Conservation (phyloP, 2,797 vertebrate genomes). For the Pseudochromis fuscus region DNA sequence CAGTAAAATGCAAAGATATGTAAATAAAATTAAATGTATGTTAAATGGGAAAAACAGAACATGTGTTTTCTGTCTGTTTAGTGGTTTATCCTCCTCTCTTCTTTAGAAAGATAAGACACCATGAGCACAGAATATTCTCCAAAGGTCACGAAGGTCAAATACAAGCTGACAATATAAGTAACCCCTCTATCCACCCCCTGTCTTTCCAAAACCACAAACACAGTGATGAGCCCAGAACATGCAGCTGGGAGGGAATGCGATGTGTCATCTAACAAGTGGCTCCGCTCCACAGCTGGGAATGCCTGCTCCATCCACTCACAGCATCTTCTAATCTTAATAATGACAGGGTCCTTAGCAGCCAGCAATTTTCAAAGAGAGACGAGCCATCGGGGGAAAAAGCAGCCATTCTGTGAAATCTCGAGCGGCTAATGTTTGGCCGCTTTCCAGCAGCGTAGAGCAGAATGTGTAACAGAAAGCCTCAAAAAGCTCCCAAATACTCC, state of each 20-base stretch:
- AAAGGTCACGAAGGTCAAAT: too few species aligned
- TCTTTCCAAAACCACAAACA: background rate
- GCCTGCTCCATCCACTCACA: slow-evolving; percentile 59
- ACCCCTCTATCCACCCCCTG: background rate
- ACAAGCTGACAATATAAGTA: too few species aligned
- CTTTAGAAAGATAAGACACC: too few species aligned
- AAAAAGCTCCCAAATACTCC: slow-evolving; percentile 11
- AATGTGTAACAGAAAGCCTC: slow-evolving; percentile 34
- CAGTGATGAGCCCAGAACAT: slow-evolving; percentile 6
- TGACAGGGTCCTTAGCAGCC: slow-evolving; percentile 79
- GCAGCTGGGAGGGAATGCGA: slow-evolving; percentile 46
- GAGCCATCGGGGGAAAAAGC: slow-evolving; percentile 26
- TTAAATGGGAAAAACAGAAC: too few species aligned
- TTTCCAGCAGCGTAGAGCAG: slow-evolving; percentile 42
- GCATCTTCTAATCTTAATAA: slow-evolving; percentile 80
- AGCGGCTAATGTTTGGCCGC: slow-evolving; percentile 56
- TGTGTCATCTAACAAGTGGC: slow-evolving; percentile 66
- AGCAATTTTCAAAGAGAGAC: slow-evolving; percentile 73
- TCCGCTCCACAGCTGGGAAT: slow-evolving; percentile 73
- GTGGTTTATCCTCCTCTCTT: too few species aligned
- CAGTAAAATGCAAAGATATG: too few species aligned
- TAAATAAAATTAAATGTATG: too few species aligned
- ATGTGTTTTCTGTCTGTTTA: too few species aligned
- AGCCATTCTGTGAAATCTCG: slow-evolving; percentile 56
- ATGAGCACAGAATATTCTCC: too few species aligned